phyloP scores from a whole-genome alignment of 2,113 vertebrate species.

The Muntiacus reevesi region DNA sequence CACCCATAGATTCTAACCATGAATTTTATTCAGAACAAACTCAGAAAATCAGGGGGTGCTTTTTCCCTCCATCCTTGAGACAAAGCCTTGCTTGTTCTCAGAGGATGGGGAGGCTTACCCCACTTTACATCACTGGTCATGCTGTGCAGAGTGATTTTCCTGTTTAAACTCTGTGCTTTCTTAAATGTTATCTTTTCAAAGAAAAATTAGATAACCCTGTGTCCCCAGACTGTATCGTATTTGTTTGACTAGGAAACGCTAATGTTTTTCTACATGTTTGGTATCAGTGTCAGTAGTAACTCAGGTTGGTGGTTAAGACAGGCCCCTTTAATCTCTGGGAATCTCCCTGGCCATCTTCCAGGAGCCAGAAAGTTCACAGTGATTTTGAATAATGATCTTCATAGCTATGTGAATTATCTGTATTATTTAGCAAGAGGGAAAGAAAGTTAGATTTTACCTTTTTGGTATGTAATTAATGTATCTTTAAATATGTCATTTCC shows the following conservation, averaged over 20 bases:
- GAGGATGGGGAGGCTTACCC: neutral
- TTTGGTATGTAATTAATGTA: neutral
- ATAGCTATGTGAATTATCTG: neutral
- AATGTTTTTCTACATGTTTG: conserved; percentile 69
- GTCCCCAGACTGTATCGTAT: conserved; percentile 64
- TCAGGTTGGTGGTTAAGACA: neutral
- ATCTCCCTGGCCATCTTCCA: neutral
- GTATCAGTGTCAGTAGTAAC: conserved; percentile 6
- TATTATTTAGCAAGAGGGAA: neutral
- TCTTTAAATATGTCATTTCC: neutral
- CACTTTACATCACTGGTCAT: neutral
- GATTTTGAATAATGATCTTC: neutral
- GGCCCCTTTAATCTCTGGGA: neutral
- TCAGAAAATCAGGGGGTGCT: conserved; percentile 1
- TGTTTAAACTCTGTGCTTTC: conserved; percentile 49
- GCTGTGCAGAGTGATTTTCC: neutral
- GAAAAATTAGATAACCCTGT: conserved; percentile 61
- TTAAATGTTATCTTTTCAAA: conserved; percentile 64
- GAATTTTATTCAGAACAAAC: neutral
- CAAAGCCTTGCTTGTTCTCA: neutral
- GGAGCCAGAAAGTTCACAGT: neutral
- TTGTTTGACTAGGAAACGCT: conserved; percentile 70
- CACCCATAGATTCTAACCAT: neutral
- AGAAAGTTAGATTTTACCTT: neutral
- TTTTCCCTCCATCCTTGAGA: neutral